A percentile compares a stretch with the other conserved stretches of the same genome.
Conservation (phyloP, 2,888 invertebrate species). For the Camptogramma bilineatum region DNA sequence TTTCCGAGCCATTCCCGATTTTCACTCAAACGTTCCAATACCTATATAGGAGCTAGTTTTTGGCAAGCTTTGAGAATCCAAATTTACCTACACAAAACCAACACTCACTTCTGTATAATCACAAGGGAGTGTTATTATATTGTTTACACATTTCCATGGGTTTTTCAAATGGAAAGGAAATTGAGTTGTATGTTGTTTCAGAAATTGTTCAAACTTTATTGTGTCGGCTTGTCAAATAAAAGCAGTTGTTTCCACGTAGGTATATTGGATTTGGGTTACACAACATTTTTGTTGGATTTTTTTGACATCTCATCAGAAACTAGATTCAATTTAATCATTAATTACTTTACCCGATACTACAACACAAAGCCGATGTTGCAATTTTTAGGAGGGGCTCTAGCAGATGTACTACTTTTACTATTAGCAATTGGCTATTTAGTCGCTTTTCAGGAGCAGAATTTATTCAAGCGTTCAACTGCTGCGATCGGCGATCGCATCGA, state of each 20-base stretch:
- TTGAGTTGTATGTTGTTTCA: constrained; percentile 5
- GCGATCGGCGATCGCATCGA: no score
- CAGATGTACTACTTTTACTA: no score
- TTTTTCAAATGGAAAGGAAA: not conserved
- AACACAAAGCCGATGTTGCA: not conserved
- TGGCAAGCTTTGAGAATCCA: constrained; percentile 56
- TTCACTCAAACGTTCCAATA: constrained; percentile 68
- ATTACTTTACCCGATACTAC: not conserved
- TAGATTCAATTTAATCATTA: not conserved
- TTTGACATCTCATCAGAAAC: not conserved
- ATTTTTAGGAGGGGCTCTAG: no score
- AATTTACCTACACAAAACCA: constrained; percentile 27
- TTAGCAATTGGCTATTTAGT: no score
- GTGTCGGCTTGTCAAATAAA: not conserved
- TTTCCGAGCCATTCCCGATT: constrained; percentile 68
- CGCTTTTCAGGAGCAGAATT: no score
- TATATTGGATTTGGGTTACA: not conserved
- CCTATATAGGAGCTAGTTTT: constrained; percentile 66
- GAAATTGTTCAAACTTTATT: constrained; percentile 4
- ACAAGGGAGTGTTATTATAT: not conserved
- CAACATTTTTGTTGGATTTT: not conserved
- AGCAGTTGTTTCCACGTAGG: not conserved
- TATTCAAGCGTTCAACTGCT: no score
- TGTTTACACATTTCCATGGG: constrained; percentile 2
- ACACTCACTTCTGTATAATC: constrained; percentile 17